These are phyloP conservation scores for Ophiodon elongatus DNA, from an alignment of 2,113 vertebrate genomes.

Conservation along the genomic window DNA sequence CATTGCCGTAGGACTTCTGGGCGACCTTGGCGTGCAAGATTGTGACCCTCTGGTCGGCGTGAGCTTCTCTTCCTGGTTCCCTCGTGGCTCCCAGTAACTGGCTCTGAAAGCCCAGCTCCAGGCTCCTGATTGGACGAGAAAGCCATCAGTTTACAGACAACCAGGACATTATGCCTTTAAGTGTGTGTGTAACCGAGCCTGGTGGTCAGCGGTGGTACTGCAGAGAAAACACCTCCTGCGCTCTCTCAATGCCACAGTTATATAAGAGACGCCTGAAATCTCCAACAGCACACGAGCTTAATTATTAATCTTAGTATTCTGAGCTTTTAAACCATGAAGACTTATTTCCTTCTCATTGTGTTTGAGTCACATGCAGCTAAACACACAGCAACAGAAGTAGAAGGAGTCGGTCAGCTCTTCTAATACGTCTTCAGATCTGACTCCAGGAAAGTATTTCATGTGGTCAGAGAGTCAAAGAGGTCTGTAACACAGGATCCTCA, in stretches of 20 bases:
- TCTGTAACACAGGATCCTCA: too few relatives aligned
- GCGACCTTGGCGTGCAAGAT: conserved; percentile 96
- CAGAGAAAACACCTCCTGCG: neutral
- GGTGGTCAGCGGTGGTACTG: neutral
- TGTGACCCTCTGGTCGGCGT: conserved; percentile 86
- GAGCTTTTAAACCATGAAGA: neutral
- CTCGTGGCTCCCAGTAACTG: conserved; percentile 71
- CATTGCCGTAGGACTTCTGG: conserved; percentile 96
- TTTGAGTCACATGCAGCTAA: too few relatives aligned
- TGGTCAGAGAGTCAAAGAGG: too few relatives aligned
- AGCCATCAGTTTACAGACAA: neutral
- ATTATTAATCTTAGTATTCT: neutral
- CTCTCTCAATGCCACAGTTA: too few relatives aligned
- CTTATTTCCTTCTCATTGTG: too few relatives aligned
- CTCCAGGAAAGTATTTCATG: too few relatives aligned
- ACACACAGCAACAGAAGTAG: too few relatives aligned
- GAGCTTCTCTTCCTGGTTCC: conserved; percentile 80
- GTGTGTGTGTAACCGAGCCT: neutral
- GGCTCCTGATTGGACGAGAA: conserved; percentile 62
- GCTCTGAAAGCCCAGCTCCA: conserved; percentile 46
- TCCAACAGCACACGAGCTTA: neutral
- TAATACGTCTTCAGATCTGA: too few relatives aligned
- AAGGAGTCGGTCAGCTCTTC: too few relatives aligned
- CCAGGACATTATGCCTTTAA: neutral
- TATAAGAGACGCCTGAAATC: too few relatives aligned